phyloP scores from a whole-genome alignment of 2,888 invertebrate genomes.

The Agrilus biguttatus region DNA sequence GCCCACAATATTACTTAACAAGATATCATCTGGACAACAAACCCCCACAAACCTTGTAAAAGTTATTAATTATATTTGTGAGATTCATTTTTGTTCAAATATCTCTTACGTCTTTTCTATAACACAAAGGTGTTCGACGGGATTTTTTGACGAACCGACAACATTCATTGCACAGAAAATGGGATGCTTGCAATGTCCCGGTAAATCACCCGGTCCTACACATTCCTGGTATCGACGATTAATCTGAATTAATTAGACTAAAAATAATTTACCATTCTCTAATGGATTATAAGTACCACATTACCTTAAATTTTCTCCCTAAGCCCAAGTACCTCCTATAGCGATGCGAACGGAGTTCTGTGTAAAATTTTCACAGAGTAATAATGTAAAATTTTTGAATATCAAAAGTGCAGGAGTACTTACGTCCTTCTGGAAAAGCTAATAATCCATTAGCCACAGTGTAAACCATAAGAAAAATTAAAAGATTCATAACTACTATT shows the following conservation, averaged over 20 bases:
- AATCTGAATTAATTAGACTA: constrained; percentile 28
- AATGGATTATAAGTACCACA: too few relatives aligned
- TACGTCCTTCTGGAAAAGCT: too few relatives aligned
- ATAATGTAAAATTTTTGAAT: too few relatives aligned
- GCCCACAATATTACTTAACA: constrained; percentile 22
- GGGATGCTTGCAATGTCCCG: constrained; percentile 55
- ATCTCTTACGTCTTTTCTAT: constrained; percentile 46
- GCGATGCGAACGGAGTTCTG: too few relatives aligned
- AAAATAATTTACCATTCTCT: too few relatives aligned
- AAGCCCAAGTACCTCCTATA: too few relatives aligned
- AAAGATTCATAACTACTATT: too few relatives aligned
- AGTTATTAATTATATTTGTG: not conserved
- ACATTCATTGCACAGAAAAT: constrained; percentile 38
- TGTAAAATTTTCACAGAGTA: too few relatives aligned
- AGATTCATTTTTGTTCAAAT: not conserved
- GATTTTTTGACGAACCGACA: constrained; percentile 36
- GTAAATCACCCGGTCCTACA: constrained; percentile 39
- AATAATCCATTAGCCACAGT: too few relatives aligned
- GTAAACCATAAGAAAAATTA: too few relatives aligned
- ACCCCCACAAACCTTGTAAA: constrained; percentile 46
- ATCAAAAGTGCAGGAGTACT: too few relatives aligned
- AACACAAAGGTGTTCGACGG: constrained; percentile 54
- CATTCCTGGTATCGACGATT: constrained; percentile 45
- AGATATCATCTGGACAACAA: constrained; percentile 51
- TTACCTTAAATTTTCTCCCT: too few relatives aligned